Evolutionary conservation across 2,888 invertebrate species (phyloP).

Genomic region (Sacculina carcini): DNA sequence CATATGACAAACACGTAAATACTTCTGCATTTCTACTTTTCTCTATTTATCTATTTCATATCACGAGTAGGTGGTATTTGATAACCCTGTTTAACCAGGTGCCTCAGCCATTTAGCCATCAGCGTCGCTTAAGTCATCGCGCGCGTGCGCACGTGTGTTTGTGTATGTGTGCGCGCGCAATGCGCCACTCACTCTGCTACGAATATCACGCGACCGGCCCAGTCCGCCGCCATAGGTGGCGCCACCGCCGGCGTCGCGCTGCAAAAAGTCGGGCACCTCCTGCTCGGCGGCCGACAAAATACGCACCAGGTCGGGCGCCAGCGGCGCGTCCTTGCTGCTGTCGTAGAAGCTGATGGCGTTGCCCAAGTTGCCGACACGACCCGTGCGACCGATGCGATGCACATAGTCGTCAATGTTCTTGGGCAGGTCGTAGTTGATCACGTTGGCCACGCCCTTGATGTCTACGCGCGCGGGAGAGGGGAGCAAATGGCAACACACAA

Average conservation of each 20-base stretch:
- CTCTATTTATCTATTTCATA: too few species aligned
- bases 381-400: conserved; percentile 26
- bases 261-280: conserved; percentile 46
- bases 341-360: conserved; percentile 32
- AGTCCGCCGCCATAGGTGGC: conserved; percentile 21
- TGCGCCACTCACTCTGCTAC: conserved; percentile 3
- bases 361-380: conserved; percentile 24
- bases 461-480: conserved; percentile 25
- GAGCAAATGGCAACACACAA: not conserved
- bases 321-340: conserved; percentile 26
- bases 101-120: too few species aligned
- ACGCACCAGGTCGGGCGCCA: conserved; percentile 37
- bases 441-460: conserved; percentile 44
- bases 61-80: too few species aligned
- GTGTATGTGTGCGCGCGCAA: too few species aligned
- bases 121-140: too few species aligned
- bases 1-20: too few species aligned
- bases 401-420: conserved; percentile 24
- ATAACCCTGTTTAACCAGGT: too few species aligned
- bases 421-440: conserved; percentile 26
- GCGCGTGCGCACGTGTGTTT: too few species aligned
- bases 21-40: too few species aligned
- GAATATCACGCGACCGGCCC: conserved; percentile 14
- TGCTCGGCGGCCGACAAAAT: conserved; percentile 50
- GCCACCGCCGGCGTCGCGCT: conserved; percentile 22